phyloP scores from a whole-genome alignment of 2,888 invertebrate genomes.

The Pantelozetes paolii region DNA sequence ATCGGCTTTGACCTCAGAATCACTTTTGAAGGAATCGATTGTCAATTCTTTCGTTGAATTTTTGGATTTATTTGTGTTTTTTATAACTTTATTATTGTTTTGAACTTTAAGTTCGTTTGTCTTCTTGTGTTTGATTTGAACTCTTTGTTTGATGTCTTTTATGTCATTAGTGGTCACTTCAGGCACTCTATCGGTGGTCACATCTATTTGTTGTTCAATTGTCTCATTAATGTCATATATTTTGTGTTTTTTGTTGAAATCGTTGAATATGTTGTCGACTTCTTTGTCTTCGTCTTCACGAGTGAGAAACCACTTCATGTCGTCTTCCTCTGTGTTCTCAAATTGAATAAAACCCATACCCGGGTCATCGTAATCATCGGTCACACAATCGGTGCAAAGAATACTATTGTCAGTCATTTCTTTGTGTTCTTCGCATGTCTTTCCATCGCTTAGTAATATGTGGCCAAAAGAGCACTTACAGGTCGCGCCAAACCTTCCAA shows the following conservation, averaged over 20 bases:
- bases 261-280: not conserved
- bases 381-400: not conserved
- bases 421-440: slow-evolving; percentile 38
- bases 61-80: not conserved
- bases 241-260: not conserved
- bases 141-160: no score
- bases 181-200: not conserved
- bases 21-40: not conserved
- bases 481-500: slow-evolving; percentile 16
- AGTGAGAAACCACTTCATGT: not conserved
- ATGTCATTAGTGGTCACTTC: not conserved
- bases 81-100: no score
- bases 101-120: not conserved
- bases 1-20: not conserved
- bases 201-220: not conserved
- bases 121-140: not conserved
- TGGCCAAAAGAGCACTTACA: slow-evolving; percentile 38
- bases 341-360: not conserved
- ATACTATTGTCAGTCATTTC: slow-evolving; percentile 13
- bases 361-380: not conserved
- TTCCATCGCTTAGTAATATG: slow-evolving; percentile 5
- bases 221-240: not conserved
- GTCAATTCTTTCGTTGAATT: not conserved
- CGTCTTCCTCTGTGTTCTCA: not conserved
- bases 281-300: slow-evolving; percentile 21